Base-by-base conservation (phyloP, 1,140 invertebrate genomes). In the Cylas formicarius region DNA sequence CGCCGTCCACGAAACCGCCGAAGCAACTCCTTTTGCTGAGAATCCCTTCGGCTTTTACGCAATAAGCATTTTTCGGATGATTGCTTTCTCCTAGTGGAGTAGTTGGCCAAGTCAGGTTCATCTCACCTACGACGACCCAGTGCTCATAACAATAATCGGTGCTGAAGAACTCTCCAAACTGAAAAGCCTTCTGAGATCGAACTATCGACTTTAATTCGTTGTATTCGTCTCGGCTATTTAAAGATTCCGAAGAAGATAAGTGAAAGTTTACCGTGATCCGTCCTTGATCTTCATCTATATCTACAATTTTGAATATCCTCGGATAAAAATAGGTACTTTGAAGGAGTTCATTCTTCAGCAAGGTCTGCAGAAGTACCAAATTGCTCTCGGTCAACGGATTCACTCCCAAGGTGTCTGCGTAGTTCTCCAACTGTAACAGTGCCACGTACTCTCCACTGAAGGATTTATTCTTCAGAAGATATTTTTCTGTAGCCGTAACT, bases 1-100 rank as follows among this genome's bases (percentile, higher is more conserved):
- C 45, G 21, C 51, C 51, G 39, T 45, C 45, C 2, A 49, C 38
- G 23, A 45, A 53, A 31, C 43, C 43, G 13, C 46, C 50, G 17
- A 19, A 16, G 27, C 52, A 53, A 17, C 8, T 8, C 37, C 47
- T 35, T 21, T 45, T 23, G n/a, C 49, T 17, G 11, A 50, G 21
- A 28, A 26, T 16, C 11, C 40, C 43, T 13, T 42, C 23, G 5
- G 14, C 17, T 10, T 34, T 41, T 1, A 53, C 24, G 24, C 52
- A 53, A 39, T 43, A 47, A n/a, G 44, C 52, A 10, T 37, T 19
- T 10, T 6, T 2, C 1, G 52, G 43, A 18, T 28, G 7, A 23
- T 16, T 18, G 1, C 2, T 17, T 9, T 20, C 5, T 3, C 24
- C 21, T 7, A 42, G 3, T 23, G 11, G 23, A 4, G 20, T 24